These are phyloP conservation scores for Rotaria socialis DNA, from an alignment of 2,888 invertebrate genomes.

Conservation along the genomic window DNA sequence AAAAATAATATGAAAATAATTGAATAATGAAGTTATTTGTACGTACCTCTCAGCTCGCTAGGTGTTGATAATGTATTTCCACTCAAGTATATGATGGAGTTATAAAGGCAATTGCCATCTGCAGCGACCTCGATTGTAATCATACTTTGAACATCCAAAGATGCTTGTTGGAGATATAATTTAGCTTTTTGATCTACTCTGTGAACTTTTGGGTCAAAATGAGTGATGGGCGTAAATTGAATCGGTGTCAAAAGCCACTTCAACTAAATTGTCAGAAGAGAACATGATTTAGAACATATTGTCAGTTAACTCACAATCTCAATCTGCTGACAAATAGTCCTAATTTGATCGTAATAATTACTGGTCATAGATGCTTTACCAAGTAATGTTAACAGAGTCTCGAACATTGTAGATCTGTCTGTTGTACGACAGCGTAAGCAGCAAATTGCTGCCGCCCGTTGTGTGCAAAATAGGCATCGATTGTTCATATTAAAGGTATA, in stretches of 20 bases:
- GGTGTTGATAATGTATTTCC: neutral
- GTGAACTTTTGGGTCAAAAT: neutral
- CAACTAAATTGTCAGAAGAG: neutral
- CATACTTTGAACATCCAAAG: neutral
- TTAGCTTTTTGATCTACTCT: neutral
- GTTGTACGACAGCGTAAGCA: neutral
- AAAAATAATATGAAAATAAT: neutral
- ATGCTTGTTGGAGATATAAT: neutral
- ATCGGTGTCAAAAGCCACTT: neutral
- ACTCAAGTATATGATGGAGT: neutral
- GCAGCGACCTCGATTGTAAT: neutral
- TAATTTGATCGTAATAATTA: neutral
- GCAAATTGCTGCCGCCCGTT: neutral
- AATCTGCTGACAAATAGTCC: neutral
- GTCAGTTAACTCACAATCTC: neutral
- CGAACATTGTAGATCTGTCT: neutral
- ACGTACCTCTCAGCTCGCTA: neutral
- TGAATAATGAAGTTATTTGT: neutral
- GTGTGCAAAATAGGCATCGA: neutral
- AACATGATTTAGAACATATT: neutral
- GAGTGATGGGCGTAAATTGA: neutral
- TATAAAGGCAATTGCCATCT: neutral
- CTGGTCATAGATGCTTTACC: neutral
- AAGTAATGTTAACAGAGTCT: neutral
- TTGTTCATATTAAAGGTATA: neutral